These are phyloP conservation scores for Actias luna DNA, from an alignment of 2,888 invertebrate genomes.

Conservation along the genomic window DNA sequence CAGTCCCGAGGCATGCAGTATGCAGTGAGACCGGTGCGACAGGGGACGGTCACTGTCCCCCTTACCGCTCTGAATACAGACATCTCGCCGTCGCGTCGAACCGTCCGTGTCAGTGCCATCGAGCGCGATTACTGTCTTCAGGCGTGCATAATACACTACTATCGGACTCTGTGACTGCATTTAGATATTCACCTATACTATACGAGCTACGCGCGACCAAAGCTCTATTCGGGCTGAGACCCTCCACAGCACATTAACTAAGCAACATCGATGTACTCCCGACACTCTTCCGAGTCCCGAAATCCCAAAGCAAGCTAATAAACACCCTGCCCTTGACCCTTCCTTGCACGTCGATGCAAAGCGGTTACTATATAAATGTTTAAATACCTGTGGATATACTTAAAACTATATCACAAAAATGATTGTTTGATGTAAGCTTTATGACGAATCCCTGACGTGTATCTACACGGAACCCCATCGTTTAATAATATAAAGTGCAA, in stretches of 20 bases:
- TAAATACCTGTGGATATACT: slow-evolving; percentile 39
- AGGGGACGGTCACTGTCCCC: slow-evolving; percentile 19
- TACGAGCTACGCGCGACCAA: slow-evolving; percentile 58
- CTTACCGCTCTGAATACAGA: slow-evolving; percentile 65
- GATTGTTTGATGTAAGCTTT: slow-evolving; percentile 25
- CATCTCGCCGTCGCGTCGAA: slow-evolving; percentile 35
- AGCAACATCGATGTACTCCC: slow-evolving; percentile 61
- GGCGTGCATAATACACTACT: slow-evolving; percentile 35
- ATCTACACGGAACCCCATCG: slow-evolving; percentile 27
- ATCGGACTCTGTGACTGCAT: slow-evolving; percentile 69
- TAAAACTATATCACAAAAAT: slow-evolving; percentile 37
- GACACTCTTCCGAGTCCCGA: slow-evolving; percentile 46
- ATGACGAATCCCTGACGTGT: slow-evolving; percentile 52
- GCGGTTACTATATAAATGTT: slow-evolving; percentile 15
- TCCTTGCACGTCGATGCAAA: slow-evolving; percentile 11
- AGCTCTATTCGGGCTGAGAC: slow-evolving; percentile 51
- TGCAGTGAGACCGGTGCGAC: slow-evolving; percentile 9
- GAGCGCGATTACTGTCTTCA: slow-evolving; percentile 27
- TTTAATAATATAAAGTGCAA: slow-evolving; percentile 44
- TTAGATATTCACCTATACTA: slow-evolving; percentile 54
- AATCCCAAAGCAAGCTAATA: slow-evolving; percentile 40
- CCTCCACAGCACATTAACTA: slow-evolving; percentile 56
- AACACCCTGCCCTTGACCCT: slow-evolving; percentile 13
- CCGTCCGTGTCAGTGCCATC: slow-evolving; percentile 31
- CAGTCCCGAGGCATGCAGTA: slow-evolving; percentile 33